These are phyloP conservation scores for Acanthurus tractus DNA, from an alignment of 2,797 vertebrate species.

Conservation along the genomic window DNA sequence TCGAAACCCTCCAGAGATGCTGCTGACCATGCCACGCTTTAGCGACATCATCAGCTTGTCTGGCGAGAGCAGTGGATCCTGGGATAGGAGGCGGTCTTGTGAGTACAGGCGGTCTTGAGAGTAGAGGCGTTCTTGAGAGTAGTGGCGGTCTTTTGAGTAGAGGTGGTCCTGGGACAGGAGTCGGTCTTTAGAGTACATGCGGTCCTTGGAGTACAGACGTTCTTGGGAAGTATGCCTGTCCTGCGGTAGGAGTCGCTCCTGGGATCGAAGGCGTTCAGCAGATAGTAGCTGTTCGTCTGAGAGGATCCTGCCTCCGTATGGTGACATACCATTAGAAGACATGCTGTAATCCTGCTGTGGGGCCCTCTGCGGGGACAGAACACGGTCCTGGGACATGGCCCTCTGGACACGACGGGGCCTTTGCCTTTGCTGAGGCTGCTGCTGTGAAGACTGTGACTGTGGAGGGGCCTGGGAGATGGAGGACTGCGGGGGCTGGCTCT, in stretches of 20 bases:
- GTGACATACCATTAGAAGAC: slow-evolving; percentile 88
- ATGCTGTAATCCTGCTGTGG: slow-evolving; percentile 89
- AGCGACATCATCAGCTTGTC: slow-evolving; percentile 93
- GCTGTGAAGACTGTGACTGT: slow-evolving; percentile 78
- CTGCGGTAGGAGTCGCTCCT: slow-evolving; percentile 95
- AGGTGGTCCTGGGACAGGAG: slow-evolving; percentile 91
- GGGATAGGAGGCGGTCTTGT: slow-evolving; percentile 89
- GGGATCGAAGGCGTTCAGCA: slow-evolving; percentile 95
- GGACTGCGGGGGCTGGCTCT: slow-evolving; percentile 72
- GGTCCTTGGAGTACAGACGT: slow-evolving; percentile 91
- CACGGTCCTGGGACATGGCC: slow-evolving; percentile 99
- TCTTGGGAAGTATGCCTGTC: slow-evolving; percentile 94
- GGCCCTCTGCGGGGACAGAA: slow-evolving; percentile 90
- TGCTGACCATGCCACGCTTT: slow-evolving; percentile 87
- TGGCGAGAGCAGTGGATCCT: slow-evolving; percentile 96
- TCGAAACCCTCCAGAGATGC: slow-evolving; percentile 82
- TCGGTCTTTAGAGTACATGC: slow-evolving; percentile 93
- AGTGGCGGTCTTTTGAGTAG: slow-evolving; percentile 84
- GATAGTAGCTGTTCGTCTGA: slow-evolving; percentile 97
- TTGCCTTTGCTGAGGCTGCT: slow-evolving; percentile 89
- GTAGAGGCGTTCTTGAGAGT: slow-evolving; percentile 85
- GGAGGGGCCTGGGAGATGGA: slow-evolving; percentile 76
- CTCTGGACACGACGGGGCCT: slow-evolving; percentile 93
- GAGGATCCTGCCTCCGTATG: slow-evolving; percentile 92
- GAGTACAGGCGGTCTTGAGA: slow-evolving; percentile 95